Base-by-base conservation (phyloP, 2,797 vertebrate species). In the Acrocephalus scirpaceus region DNA sequence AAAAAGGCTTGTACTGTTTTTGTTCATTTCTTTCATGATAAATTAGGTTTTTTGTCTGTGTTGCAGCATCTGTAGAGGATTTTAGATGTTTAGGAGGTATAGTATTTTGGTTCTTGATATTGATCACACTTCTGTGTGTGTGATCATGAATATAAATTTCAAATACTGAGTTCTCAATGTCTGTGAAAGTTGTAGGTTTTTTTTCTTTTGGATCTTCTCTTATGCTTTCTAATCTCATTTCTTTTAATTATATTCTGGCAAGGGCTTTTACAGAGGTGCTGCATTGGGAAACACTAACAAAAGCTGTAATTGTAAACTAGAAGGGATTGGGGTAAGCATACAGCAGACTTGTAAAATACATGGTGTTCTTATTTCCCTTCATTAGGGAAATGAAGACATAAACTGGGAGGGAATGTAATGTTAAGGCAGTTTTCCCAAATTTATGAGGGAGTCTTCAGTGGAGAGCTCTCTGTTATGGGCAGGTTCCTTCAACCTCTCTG, bases 241-340 rank as follows among this genome's bases (percentile, higher is more conserved):
- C 88, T 94, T 92, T 96, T 91, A 94, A 92, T 80, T 79, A 62
- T 16, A 1, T 93, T 82, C 86, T 82, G 83, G 70, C 58, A 66
- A 92, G 38, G 56, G 58, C 70, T 66, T 88, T 96, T 69, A 74
- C 51, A 64, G 50, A 64, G 91, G 71, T 94, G 85, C 89, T 94
- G 78, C 91, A 66, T 36, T 72, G 73, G 88, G 54, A 69, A 94
- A 29, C n/a, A 27, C 73, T 72, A 88, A 86, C 8, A 92, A 83
- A 93, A 88, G 30, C 66, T 91, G 53, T 76, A 74, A 76, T 32
- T 66, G 11, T 76, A 64, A 78, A 26, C 64, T 89, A 29, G 56
- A 80, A 50, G 57, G 53, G 38, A 34, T 42, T 81, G 58, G 73
- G 26, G 25, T 83, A 79, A 75, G 29, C 20, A 8, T 88, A 42